Base-by-base conservation (phyloP, 2,888 invertebrate genomes). In the Mythimna lalbum region DNA sequence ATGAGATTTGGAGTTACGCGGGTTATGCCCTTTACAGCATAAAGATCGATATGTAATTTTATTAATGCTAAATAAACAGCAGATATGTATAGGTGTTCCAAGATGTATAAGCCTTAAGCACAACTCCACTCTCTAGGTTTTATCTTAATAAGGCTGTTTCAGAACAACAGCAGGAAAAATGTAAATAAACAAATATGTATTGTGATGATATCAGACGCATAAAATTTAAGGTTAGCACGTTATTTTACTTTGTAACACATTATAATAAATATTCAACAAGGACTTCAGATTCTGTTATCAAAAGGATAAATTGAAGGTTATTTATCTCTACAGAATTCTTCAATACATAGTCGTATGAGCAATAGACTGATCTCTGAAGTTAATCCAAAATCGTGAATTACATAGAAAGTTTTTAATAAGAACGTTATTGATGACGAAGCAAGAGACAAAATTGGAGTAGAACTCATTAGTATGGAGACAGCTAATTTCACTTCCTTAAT, bases 401-500 rank as follows among this genome's bases (percentile, higher is more conserved):
- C 21, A 10, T 27, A 55, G 10, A 57, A 47, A 6, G 4, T 77
- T 76, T 52, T 68, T 56, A 53, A 33, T 53, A 56, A 39, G 23
- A 27, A 68, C 21, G 47, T 56, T 53, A 63, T 53, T 76, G 53
- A 73, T 69, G 19, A 64, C 70, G 4, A 31, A 64, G 36, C 2
- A 39, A 14, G 10, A 57, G 31, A 65, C 63, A 47, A 70, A 68
- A 65, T 68, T 66, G n/a, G 52, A 69, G 36, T 57, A 59, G 52
- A 63, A 31, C 21, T 72, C 64, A 68, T 76, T 71, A 63, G 69
- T 33, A 73, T 73, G 63, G 67, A 62, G 39, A 62, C 71, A 49
- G 36, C 56, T 57, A 78, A 73, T 83, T 83, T 83, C 74, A 78
- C 76, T 81, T 83, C 73, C 69, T 73, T 78, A 76, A 83, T 74